Conservation (phyloP, 2,113 vertebrate genomes). For the Oryzias melastigma region DNA sequence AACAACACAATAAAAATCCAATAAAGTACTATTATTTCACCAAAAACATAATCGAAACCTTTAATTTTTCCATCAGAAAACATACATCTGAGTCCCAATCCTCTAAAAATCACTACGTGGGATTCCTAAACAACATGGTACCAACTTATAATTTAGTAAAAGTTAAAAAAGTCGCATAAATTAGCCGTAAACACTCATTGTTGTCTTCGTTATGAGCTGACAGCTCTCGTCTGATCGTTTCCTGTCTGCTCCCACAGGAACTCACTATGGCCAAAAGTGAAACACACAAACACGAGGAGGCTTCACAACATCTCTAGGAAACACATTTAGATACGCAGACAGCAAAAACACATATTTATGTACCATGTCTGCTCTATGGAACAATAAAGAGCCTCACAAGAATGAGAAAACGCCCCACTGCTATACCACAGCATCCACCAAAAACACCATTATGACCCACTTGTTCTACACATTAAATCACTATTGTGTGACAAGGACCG, state of each 20-base stretch:
- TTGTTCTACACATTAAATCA: too few species aligned
- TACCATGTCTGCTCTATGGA: constrained; percentile 15
- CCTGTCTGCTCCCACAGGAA: constrained; percentile 23
- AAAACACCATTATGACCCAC: too few species aligned
- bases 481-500: too few species aligned
- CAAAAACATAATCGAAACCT: constrained; percentile 1
- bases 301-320: constrained; percentile 29
- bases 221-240: constrained; percentile 24
- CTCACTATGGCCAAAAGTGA: neutral
- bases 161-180: too few species aligned
- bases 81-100: too few species aligned
- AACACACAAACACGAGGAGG: constrained; percentile 1
- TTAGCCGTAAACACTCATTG: neutral
- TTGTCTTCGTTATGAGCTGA: constrained; percentile 13
- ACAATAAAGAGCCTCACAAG: neutral
- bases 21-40: neutral
- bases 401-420: neutral
- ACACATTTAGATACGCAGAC: constrained; percentile 19
- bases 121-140: neutral
- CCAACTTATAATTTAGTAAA: neutral
- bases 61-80: neutral
- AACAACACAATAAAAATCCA: constrained; percentile 8
- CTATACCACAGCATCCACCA: too few species aligned
- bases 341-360: neutral
- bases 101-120: too few species aligned